Conservation (phyloP, 2,888 invertebrate species). For the Empis stercorea region DNA sequence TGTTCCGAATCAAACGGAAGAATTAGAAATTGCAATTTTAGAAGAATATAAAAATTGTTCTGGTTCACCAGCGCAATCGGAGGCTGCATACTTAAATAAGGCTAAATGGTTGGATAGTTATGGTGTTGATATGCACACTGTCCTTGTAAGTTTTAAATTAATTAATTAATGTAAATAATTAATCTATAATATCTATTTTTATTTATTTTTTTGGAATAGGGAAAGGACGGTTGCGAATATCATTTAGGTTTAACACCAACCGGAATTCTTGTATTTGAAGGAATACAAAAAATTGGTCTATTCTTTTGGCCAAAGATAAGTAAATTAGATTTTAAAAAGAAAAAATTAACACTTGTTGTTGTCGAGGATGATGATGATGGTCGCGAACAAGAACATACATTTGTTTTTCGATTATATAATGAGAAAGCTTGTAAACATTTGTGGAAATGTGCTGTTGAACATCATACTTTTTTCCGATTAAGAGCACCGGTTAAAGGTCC, state of each 20-base stretch:
- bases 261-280: slow-evolving; percentile 96
- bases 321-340: slow-evolving; percentile 94
- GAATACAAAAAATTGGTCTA: slow-evolving; percentile 88
- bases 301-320: slow-evolving; percentile 99
- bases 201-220: slow-evolving; percentile 41
- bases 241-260: slow-evolving; percentile 94
- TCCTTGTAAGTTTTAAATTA: slow-evolving; percentile 46
- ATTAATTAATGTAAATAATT: no score
- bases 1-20: slow-evolving; percentile 90
- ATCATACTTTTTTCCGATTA: slow-evolving; percentile 96
- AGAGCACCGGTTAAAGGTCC: slow-evolving; percentile 80
- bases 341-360: slow-evolving; percentile 91
- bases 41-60: slow-evolving; percentile 80
- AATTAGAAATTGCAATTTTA: slow-evolving; percentile 87
- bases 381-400: slow-evolving; percentile 94
- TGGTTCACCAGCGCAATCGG: slow-evolving; percentile 91
- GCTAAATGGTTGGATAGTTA: slow-evolving; percentile 98
- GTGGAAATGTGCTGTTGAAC: slow-evolving; percentile 99
- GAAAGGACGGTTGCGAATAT: slow-evolving; percentile 94
- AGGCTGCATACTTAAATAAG: slow-evolving; percentile 88
- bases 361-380: slow-evolving; percentile 98
- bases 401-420: slow-evolving; percentile 90
- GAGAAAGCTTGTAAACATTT: slow-evolving; percentile 98
- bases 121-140: slow-evolving; percentile 97
- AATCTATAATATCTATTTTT: not conserved